These are phyloP conservation scores for Tenthredo amoena DNA, from an alignment of 2,888 invertebrate species.

Conservation along the genomic window DNA sequence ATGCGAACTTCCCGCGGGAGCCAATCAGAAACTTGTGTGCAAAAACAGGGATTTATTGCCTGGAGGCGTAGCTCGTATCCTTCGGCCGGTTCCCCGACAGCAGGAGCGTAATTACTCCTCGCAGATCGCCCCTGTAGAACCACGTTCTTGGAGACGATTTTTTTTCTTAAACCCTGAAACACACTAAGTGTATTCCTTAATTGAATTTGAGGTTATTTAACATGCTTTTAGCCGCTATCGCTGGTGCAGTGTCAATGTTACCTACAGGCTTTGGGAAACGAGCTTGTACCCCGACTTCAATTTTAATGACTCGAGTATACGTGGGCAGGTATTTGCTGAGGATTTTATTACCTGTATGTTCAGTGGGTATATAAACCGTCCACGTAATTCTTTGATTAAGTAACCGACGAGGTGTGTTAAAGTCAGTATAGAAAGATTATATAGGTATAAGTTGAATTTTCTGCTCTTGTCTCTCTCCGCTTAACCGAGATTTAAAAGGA, in stretches of 20 bases:
- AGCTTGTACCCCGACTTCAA: slow-evolving; percentile 54
- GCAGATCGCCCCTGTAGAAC: slow-evolving; percentile 53
- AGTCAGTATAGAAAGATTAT: background rate
- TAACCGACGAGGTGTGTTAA: slow-evolving; percentile 8
- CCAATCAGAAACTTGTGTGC: slow-evolving; percentile 67
- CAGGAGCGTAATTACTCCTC: slow-evolving; percentile 73
- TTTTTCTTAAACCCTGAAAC: slow-evolving; percentile 61
- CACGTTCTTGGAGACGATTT: slow-evolving; percentile 63
- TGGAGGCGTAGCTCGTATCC: slow-evolving; percentile 64
- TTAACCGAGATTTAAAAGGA: background rate
- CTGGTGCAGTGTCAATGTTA: slow-evolving; percentile 2
- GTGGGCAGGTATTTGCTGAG: slow-evolving; percentile 1
- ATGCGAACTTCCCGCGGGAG: slow-evolving; percentile 65
- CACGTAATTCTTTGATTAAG: slow-evolving; percentile 13
- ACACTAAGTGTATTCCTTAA: slow-evolving; percentile 72
- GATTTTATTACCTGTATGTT: background rate
- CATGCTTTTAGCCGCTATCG: slow-evolving; percentile 70
- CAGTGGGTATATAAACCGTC: background rate
- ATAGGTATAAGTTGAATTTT: background rate
- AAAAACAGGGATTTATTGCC: slow-evolving; percentile 74
- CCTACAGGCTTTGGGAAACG: slow-evolving; percentile 62
- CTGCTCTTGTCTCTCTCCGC: background rate
- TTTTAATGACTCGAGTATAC: slow-evolving; percentile 12
- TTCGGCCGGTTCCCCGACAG: slow-evolving; percentile 41
- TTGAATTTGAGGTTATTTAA: slow-evolving; percentile 76